Percentiles rank a stretch among this genome's conserved stretches.
Evolutionary conservation across 1,140 invertebrate genomes (phyloP).

Genomic region (Aricia agestis): DNA sequence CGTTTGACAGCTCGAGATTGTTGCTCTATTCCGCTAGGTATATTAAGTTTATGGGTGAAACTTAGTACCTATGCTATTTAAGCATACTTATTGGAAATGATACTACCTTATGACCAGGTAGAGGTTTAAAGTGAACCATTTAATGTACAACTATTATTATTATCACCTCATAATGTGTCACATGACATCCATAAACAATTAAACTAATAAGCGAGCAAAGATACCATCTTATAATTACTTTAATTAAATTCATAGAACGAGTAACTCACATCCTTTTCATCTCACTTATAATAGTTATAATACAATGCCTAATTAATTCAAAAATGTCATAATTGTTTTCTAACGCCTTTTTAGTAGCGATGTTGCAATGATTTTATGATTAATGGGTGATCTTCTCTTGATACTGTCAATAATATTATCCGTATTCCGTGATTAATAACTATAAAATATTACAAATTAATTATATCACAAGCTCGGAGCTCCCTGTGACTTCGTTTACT

Average conservation of each 20-base stretch:
- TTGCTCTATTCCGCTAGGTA: too few species aligned
- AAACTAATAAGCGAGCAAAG: neutral
- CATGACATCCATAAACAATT: neutral
- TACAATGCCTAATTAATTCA: constrained; percentile 11
- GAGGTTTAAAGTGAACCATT: too few species aligned
- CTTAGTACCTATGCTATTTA: too few species aligned
- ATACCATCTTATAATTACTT: neutral
- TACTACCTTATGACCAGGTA: too few species aligned
- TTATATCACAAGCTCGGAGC: too few species aligned
- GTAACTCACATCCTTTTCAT: constrained; percentile 9
- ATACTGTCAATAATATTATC: neutral
- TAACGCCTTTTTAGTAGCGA: constrained; percentile 10
- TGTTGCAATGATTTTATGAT: constrained; percentile 8
- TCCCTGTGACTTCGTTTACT: too few species aligned
- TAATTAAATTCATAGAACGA: constrained; percentile 1
- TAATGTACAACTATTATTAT: too few species aligned
- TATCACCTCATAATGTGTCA: too few species aligned
- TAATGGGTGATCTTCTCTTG: constrained; percentile 7
- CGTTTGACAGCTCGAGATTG: too few species aligned
- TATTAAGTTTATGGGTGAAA: too few species aligned
- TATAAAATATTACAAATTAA: neutral
- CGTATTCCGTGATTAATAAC: neutral
- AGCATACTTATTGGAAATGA: too few species aligned
- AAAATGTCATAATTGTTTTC: constrained; percentile 11
- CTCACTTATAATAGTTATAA: neutral